Percentiles rank a stretch among this genome's conserved stretches.
These are phyloP conservation scores for Sylvia borin DNA, from an alignment of 2,797 vertebrate species.

Conservation along the genomic window DNA sequence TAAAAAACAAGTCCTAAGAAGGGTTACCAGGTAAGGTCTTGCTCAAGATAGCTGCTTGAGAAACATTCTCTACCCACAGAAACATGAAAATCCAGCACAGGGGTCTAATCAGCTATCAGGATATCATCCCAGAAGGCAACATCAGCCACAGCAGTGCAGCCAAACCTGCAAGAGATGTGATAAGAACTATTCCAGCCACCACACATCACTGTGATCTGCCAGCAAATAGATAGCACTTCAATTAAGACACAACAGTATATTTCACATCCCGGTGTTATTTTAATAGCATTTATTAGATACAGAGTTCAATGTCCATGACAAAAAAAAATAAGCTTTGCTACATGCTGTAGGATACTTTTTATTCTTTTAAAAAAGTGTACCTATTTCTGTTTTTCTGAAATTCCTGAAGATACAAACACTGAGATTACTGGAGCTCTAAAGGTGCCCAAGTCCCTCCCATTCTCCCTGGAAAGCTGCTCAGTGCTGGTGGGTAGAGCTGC, in stretches of 20 bases:
- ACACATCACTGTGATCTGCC: neutral
- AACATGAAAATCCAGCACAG: neutral
- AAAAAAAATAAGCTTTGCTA: neutral
- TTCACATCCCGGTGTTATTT: conserved; percentile 26
- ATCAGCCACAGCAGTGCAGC: neutral
- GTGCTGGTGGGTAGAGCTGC: neutral
- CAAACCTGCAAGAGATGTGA: neutral
- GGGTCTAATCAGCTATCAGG: neutral
- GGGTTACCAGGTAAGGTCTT: neutral
- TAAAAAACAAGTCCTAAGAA: neutral
- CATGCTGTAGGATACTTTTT: neutral
- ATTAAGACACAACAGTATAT: neutral
- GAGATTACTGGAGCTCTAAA: neutral
- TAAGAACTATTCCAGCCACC: neutral
- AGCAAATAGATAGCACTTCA: neutral
- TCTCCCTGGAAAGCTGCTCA: neutral
- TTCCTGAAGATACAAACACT: neutral
- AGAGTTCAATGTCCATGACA: neutral
- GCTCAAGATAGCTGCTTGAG: neutral
- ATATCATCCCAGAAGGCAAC: neutral
- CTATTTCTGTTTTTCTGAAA: neutral
- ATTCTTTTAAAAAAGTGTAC: neutral
- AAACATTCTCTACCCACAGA: neutral
- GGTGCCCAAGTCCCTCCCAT: neutral
- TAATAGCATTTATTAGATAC: conserved; percentile 32